Evolutionary conservation across 1,140 invertebrate species (phyloP), one percentile per base, ranked within the genome.

Genomic region (Bombus impatiens): DNA sequence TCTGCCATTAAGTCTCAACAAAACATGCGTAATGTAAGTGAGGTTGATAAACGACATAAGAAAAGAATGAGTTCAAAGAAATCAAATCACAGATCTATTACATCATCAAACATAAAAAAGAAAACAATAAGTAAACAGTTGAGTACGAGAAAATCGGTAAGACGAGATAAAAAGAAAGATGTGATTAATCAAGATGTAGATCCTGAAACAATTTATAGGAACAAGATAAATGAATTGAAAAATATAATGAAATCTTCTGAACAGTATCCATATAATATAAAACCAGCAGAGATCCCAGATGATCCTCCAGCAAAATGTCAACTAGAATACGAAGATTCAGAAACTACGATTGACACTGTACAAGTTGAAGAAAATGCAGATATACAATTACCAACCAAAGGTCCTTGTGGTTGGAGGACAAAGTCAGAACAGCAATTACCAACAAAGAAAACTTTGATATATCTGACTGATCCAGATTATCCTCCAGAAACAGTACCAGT

Each of bases 381-480:
- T 10, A 1, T 42, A 2, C 15, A 71, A 77, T 44, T 59, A 40
- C 18, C n/a, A n/a, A 86, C 32, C 28, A 79, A 88, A 70, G 78
- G 65, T 59, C 88, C 92, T 4, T 92, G 86, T n/a, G 90, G 91
- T 22, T 91, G 87, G 80, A 89, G 53, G 79, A 93, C 92, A 0
- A 84, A 86, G 40, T 93, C 92, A 0, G 92, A 93, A 72, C 82
- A 92, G 40, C 71, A 81, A 15, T 76, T 93, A 9, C 87, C 92
- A 37, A 53, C 82, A 4, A 89, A 92, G 22, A 92, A 91, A 28
- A 94, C 92, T 35, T 72, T 94, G 8, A 78, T 85, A 2, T 91
- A 94, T 53, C 87, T 94, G 0, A 84, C 71, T 2, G 91, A 93
- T 37, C 91, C 87, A 3, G 80, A 89, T 25, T 80, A 88, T 72